Percentiles rank a stretch among this genome's conserved stretches.
Evolutionary conservation across 1,140 invertebrate genomes (phyloP).

Genomic region (Pygmarrhopalites habei): DNA sequence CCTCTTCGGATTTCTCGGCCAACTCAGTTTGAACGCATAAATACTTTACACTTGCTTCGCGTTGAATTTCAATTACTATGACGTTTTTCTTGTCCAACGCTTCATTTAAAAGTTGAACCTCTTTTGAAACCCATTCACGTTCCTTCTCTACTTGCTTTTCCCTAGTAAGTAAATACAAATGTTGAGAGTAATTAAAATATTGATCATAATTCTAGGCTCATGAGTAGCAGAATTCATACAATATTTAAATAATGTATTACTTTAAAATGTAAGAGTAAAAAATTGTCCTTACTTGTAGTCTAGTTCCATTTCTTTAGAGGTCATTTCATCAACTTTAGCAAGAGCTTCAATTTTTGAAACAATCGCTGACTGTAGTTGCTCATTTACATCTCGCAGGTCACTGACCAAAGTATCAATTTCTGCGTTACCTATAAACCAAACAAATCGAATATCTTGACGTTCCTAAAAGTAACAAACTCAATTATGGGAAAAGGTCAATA

Average conservation of each 20-base stretch:
- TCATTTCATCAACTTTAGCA: constrained; percentile 67
- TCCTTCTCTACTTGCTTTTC: constrained; percentile 78
- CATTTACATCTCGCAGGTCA: constrained; percentile 55
- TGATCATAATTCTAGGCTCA: constrained; percentile 1
- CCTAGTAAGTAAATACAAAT: constrained; percentile 39
- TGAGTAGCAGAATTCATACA: no score
- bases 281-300: constrained; percentile 60
- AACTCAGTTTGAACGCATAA: constrained; percentile 69
- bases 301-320: constrained; percentile 65
- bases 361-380: constrained; percentile 57
- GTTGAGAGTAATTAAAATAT: constrained; percentile 2
- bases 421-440: no score
- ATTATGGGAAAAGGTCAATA: no score
- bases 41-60: constrained; percentile 62
- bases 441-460: no score
- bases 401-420: constrained; percentile 61
- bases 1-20: constrained; percentile 68
- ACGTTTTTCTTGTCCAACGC: constrained; percentile 66
- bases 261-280: background rate
- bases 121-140: constrained; percentile 60
- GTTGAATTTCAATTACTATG: constrained; percentile 64
- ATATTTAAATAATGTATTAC: constrained; percentile 10
- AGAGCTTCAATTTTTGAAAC: constrained; percentile 60
- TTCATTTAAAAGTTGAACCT: constrained; percentile 64
- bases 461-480: no score